Conservation (phyloP, 2,797 vertebrate species). For the Schizothorax lantsangensis region DNA sequence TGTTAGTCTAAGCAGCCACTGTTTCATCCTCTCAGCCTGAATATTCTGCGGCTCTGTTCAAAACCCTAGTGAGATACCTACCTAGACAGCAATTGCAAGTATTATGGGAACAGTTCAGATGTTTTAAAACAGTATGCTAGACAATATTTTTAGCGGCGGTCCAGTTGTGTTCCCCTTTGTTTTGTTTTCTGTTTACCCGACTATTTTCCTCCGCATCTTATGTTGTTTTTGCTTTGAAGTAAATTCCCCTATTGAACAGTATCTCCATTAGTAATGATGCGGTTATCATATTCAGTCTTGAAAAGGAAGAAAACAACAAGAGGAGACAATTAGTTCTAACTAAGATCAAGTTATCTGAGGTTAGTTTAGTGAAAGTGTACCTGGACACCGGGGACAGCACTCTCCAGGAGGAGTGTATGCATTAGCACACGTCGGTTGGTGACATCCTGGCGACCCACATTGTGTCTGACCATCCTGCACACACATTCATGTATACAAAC, state of each 20-base stretch:
- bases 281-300: constrained; percentile 83
- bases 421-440: constrained; percentile 74
- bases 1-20: too few relatives aligned
- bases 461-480: constrained; percentile 81
- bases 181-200: too few relatives aligned
- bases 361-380: constrained; percentile 66
- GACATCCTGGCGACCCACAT: constrained; percentile 66
- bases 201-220: background rate
- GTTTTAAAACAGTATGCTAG: too few relatives aligned
- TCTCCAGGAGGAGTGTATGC: constrained; percentile 77
- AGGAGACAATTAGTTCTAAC: background rate
- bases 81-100: too few relatives aligned
- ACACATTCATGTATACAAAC: background rate
- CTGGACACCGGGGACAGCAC: constrained; percentile 87
- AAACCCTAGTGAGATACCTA: too few relatives aligned
- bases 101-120: too few relatives aligned
- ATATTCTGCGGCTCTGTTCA: too few relatives aligned
- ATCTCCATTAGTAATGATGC: constrained; percentile 74
- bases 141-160: too few relatives aligned
- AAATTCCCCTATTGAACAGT: constrained; percentile 14
- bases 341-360: background rate
- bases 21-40: too few relatives aligned
- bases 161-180: too few relatives aligned
- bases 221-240: too few relatives aligned
- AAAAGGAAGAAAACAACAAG: background rate